Base-by-base conservation (phyloP, 2,113 vertebrate genomes). In the Equus przewalskii region DNA sequence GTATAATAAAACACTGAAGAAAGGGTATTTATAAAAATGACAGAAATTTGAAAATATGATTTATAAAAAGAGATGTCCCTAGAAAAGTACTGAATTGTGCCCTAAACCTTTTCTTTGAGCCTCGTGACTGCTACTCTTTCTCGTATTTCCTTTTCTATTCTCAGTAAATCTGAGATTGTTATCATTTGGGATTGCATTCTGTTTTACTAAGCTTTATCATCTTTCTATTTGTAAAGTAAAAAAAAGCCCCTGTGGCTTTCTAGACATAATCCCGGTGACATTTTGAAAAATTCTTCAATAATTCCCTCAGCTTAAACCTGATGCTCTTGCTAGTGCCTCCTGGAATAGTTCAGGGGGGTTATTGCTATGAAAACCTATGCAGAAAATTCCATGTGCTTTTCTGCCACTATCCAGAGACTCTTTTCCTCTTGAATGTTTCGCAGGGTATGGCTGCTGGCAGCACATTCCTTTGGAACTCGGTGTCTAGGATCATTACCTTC, bases 261-360 rank as follows among this genome's bases (percentile, higher is more conserved):
- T 44, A 64, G n/a, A 73, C 1, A 9, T 73, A 82, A 86, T 73
- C 56, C 62, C 44, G 75, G n/a, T 79, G 72, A 85, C 28, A 82
- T 72, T 90, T 92, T 30, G 0, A 41, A 73, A 94, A 80, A 56
- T 54, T 28, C 33, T 73, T 93, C 85, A 10, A 58, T 76, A 88
- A 67, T 95, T 82, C 67, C 26, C 85, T 94, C 81, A 72, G 28
- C 54, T 88, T 95, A 93, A 80, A 76, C 33, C 19, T 65, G 26
- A 65, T 51, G 10, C 12, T 78, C 67, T 86, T 67, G 92, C 67
- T 78, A 75, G 18, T 60, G 21, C 3, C 18, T 90, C 81, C 24
- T 64, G 46, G 41, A 94, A 75, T 41, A 49, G 18, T 92, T 60
- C n/a, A 49, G 64, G 24, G 14, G 8, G 22, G 3, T 56, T 56